A percentile compares a stretch with the other conserved stretches of the same genome.
Conservation (phyloP, 2,113 vertebrate genomes). For the Crypturellus undulatus region DNA sequence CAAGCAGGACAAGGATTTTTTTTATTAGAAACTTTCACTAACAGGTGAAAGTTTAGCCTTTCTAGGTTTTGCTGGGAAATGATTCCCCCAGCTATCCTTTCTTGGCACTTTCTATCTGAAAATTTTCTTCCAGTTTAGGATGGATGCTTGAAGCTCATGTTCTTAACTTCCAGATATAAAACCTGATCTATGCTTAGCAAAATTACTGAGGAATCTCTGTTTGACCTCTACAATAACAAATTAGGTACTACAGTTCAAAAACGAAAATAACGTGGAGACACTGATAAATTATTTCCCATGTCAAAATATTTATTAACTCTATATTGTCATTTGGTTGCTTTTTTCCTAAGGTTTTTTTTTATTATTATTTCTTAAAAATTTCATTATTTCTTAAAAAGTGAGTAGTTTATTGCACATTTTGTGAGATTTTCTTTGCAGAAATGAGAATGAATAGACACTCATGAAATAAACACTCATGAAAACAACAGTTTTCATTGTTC, state of each 20-base stretch:
- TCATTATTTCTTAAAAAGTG: not conserved
- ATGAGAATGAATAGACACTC: not conserved
- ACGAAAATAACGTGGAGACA: not conserved
- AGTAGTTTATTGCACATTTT: not conserved
- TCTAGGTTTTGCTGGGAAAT: not conserved
- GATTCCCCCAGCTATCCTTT: not conserved
- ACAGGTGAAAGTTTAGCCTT: not conserved
- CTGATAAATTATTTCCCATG: not conserved
- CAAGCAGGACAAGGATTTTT: not conserved
- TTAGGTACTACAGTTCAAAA: not conserved
- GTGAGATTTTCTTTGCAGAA: not conserved
- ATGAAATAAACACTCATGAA: not conserved
- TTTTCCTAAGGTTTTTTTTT: not conserved
- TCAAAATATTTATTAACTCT: slow-evolving; percentile 28
- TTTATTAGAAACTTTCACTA: not conserved
- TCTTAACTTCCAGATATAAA: not conserved
- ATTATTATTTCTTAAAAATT: not conserved
- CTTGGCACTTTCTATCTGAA: not conserved
- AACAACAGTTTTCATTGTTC: not conserved
- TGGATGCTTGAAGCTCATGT: not conserved
- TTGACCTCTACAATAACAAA: not conserved
- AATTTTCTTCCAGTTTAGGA: not conserved
- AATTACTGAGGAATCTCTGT: not conserved
- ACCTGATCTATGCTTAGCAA: not conserved
- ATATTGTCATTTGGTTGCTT: not conserved